Evolutionary conservation across 2,797 vertebrate species (phyloP), one percentile per base, ranked within the genome.

Genomic region (Lepidocolaptes lacrymiger): DNA sequence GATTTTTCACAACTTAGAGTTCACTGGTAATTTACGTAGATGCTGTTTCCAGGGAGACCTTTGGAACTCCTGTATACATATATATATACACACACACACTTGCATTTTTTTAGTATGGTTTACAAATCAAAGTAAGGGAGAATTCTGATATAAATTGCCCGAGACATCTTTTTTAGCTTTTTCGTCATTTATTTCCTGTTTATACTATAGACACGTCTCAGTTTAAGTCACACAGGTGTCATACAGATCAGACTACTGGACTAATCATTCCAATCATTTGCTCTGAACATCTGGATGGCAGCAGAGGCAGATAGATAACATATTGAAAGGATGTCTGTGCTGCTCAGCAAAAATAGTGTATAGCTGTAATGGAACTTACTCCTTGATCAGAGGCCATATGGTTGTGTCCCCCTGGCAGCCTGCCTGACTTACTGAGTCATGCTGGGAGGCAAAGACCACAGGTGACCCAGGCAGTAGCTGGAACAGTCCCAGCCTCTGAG

Each of bases 211-310:
- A 52, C 1, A 7, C 16, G 4, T 36, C 7, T 73, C 68, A 58
- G 22, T 72, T 88, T 68, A 71, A 89, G 76, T 81, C 49, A 73
- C 48, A 20, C 24, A 64, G 77, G 26, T 89, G 52, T 89, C 69
- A 72, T 89, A 55, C 54, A 37, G 34, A 48, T 51, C 34, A 92
- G 41, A 11, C 49, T 15, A 43, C 55, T 83, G 78, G 34, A 61
- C 43, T 83, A 92, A 77, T 71, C 6, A 44, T 61, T 69, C 34
- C n/a, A 24, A 37, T 37, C 37, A 22, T 80, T 93, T 74, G 44
- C 36, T 92, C 78, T 49, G 37, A 58, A 84, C 76, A 90, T 95
- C 92, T 96, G 95, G 49, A 39, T 61, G 83, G 56, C 91, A 93
- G 85, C 56, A 89, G 49, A 95, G 32, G 21, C 61, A 80, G 68